phyloP scores from a whole-genome alignment of 2,888 invertebrate species.

The Ethmia dodecea region DNA sequence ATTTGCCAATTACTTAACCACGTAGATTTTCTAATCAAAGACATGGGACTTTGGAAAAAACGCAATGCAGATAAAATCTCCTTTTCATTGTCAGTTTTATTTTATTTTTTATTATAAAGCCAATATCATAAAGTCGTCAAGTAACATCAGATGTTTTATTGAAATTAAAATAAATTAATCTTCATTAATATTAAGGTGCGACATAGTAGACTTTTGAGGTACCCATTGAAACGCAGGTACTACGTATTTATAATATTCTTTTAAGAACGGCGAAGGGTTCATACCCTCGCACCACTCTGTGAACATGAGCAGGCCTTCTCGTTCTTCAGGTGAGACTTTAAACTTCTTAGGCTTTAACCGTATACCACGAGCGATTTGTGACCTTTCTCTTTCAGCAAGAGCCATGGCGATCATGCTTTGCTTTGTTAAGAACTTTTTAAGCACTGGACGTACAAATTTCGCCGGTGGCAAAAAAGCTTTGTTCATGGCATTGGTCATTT shows the following conservation, averaged over 20 bases:
- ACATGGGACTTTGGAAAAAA: too few relatives aligned
- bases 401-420: constrained; percentile 40
- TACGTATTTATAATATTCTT: constrained; percentile 48
- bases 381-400: constrained; percentile 38
- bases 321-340: constrained; percentile 51
- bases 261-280: constrained; percentile 51
- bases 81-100: too few relatives aligned
- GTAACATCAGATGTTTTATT: too few relatives aligned
- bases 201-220: constrained; percentile 29
- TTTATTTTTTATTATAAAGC: too few relatives aligned
- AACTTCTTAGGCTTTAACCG: constrained; percentile 35
- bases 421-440: constrained; percentile 52
- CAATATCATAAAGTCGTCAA: too few relatives aligned
- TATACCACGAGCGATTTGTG: constrained; percentile 27
- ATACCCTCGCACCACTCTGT: constrained; percentile 67
- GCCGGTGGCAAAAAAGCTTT: constrained; percentile 60
- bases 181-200: too few relatives aligned
- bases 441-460: constrained; percentile 43
- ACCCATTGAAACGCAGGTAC: constrained; percentile 35
- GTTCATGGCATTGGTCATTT: constrained; percentile 67
- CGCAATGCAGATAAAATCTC: too few relatives aligned
- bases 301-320: constrained; percentile 50
- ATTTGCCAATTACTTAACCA: too few relatives aligned
- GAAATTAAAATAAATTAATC: too few relatives aligned
- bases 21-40: too few relatives aligned